Base-by-base conservation (phyloP, 2,888 invertebrate genomes). In the Dioctria linearis region DNA sequence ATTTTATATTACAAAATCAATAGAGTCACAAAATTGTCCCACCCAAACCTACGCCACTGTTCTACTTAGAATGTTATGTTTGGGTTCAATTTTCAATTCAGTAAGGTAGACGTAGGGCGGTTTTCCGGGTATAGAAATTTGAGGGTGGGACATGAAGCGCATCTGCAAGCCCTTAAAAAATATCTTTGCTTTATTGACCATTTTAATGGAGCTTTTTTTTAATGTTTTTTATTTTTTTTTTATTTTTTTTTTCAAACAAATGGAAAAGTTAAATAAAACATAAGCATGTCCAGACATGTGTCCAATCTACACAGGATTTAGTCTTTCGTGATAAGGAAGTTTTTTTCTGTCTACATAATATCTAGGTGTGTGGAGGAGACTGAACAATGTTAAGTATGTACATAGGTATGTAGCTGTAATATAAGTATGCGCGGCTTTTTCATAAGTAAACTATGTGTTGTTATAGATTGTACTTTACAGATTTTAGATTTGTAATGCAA, bases 71-170 rank as follows among this genome's bases (percentile, higher is more conserved):
- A 25, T 9, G 11, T 61, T 61, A 61, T 61, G 54, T 61, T 61
- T 61, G 6, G 39, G 61, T 61, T 61, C 37, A 6, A 61, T 61
- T 37, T 61, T 61, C 37, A 6, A 61, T 61, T 37, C 25, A 25
- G 61, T 61, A 25, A 61, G 61, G 61, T 39, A 61, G 61, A 39
- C 39, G 39, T 25, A 25, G 25, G 11, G 25, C 61, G 61, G 25
- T 61, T 61, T 61, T 61, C 61, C 61, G 61, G 61, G 61, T 61
- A 61, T 61, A 61, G 39, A 61, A 61, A 61, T 61, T 61, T n/a
- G 39, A 61, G 61, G 61, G 61, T 61, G 61, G 61, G 39, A 25
- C 5, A n/a, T 39, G 61, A 39, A 39, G 61, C 61, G 61, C 61
- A 61, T 61, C 37, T 61, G 37, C 61, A 61, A 8, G 37, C 37